Evolutionary conservation across 2,113 vertebrate genomes (phyloP).

Genomic region (Sus scrofa): T2T-Sscrofa CM000818.6:13459001-13459500

Average conservation of each 20-base stretch:
- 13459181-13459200: too few relatives aligned
- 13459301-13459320: slow-evolving; percentile 23
- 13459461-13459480: slow-evolving; percentile 6
- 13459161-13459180: too few relatives aligned
- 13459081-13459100: too few relatives aligned
- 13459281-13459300: neutral
- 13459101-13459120: too few relatives aligned
- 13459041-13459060: neutral
- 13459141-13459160: too few relatives aligned
- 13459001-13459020: too few relatives aligned
- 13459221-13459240: too few relatives aligned
- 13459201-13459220: too few relatives aligned
- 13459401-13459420: neutral
- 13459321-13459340: slow-evolving; percentile 27
- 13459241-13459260: too few relatives aligned
- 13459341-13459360: neutral
- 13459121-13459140: too few relatives aligned
- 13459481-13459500: neutral
- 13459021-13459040: too few relatives aligned
- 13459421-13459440: neutral
- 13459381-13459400: neutral
- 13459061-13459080: too few relatives aligned
- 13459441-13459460: neutral
- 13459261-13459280: neutral
- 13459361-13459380: neutral